Conservation (phyloP, 2,888 invertebrate species). For the Melinaea marsaeus region DNA sequence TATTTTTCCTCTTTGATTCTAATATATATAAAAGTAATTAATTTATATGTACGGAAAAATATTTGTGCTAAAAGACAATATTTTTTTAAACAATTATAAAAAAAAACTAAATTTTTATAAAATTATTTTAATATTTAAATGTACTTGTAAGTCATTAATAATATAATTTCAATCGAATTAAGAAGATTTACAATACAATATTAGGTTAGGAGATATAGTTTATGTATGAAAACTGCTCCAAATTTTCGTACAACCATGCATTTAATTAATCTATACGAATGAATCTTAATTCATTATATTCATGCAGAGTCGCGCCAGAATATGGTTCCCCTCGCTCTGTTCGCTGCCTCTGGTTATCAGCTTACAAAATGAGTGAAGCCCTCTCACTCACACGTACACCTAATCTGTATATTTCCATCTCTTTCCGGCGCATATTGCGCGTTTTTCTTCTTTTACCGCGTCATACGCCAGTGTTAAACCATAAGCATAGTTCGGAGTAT, state of each 20-base stretch:
- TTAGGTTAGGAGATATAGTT: conserved; percentile 41
- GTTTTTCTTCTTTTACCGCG: conserved; percentile 77
- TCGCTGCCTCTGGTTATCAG: conserved; percentile 76
- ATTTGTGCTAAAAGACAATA: too few species aligned
- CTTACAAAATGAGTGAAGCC: conserved; percentile 73
- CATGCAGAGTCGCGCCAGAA: conserved; percentile 73
- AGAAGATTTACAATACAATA: conserved; percentile 1
- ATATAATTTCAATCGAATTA: too few species aligned
- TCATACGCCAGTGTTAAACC: conserved; percentile 68
- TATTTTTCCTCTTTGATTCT: background rate
- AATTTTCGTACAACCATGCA: conserved; percentile 44
- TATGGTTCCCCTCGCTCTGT: conserved; percentile 75
- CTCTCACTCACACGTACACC: conserved; percentile 59
- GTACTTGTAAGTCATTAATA: too few species aligned
- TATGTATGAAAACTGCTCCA: conserved; percentile 53
- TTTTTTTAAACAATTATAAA: too few species aligned
- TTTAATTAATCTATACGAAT: conserved; percentile 57
- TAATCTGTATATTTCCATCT: conserved; percentile 62
- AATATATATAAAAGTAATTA: background rate
- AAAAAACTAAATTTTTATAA: too few species aligned
- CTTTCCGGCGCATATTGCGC: conserved; percentile 71
- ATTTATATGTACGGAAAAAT: too few species aligned
- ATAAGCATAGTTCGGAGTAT: conserved; percentile 57
- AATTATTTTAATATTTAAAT: too few species aligned
- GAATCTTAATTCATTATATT: conserved; percentile 77